Conservation (phyloP, 2,888 invertebrate species). For the Diarsia brunnea region DNA sequence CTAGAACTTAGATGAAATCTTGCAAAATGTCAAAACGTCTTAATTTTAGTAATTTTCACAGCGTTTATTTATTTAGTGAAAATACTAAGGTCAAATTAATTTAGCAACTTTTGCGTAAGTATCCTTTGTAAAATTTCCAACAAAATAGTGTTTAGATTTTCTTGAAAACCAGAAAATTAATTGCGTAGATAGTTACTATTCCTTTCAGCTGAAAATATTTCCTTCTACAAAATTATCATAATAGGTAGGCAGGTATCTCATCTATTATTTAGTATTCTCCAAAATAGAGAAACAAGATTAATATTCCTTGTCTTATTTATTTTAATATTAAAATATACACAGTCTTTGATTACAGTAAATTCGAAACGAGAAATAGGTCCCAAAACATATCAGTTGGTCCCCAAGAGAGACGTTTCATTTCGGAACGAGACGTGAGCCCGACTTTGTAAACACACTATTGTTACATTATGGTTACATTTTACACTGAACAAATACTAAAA, state of each 20-base stretch:
- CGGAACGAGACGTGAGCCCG: slow-evolving; percentile 32
- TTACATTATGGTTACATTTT: slow-evolving; percentile 48
- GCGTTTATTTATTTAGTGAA: background rate
- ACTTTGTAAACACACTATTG: slow-evolving; percentile 52
- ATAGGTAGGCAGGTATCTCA: background rate
- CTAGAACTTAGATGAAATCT: background rate
- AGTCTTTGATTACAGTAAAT: slow-evolving; percentile 51
- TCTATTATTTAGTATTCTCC: slow-evolving; percentile 8
- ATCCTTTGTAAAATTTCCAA: slow-evolving; percentile 5
- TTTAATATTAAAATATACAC: slow-evolving; percentile 48
- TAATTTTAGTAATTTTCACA: background rate
- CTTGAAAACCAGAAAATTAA: slow-evolving; percentile 10
- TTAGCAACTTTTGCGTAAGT: background rate
- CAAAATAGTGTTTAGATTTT: slow-evolving; percentile 17
- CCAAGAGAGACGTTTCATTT: slow-evolving; percentile 59
- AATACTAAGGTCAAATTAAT: slow-evolving; percentile 10
- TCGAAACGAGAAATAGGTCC: slow-evolving; percentile 64
- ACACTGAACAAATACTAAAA: slow-evolving; percentile 46
- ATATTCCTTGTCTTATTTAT: slow-evolving; percentile 41
- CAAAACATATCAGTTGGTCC: slow-evolving; percentile 69
- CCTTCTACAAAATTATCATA: background rate
- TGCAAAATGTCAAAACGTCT: background rate
- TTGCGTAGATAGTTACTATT: background rate
- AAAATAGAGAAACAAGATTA: slow-evolving; percentile 20
- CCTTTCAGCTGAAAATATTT: background rate